phyloP scores from a whole-genome alignment of 2,888 invertebrate genomes.

The Ctenicera cuprea region DNA sequence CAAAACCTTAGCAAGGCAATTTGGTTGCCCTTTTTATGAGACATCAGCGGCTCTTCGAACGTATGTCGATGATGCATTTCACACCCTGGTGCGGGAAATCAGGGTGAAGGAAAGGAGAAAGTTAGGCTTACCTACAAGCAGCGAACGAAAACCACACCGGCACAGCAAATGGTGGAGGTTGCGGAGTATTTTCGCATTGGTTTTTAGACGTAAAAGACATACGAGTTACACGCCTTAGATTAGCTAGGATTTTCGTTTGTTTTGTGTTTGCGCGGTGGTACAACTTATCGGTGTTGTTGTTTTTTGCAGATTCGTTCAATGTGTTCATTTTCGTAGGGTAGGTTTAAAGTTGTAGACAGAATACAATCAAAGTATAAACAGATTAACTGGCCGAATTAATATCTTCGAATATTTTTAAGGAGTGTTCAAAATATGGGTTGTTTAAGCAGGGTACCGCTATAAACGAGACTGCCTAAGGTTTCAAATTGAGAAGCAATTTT shows the following conservation, averaged over 20 bases:
- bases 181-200: constrained; percentile 88
- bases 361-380: constrained; percentile 37
- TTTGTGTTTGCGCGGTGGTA: constrained; percentile 33
- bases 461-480: too few relatives aligned
- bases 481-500: too few relatives aligned
- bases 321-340: constrained; percentile 50
- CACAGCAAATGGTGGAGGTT: constrained; percentile 89
- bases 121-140: constrained; percentile 69
- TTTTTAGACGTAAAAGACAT: constrained; percentile 80
- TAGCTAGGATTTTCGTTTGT: constrained; percentile 30
- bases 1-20: constrained; percentile 86
- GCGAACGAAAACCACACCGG: constrained; percentile 72
- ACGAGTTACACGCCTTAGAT: constrained; percentile 70
- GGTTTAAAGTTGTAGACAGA: constrained; percentile 26
- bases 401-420: background rate
- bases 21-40: constrained; percentile 94
- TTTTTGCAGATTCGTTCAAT: constrained; percentile 44
- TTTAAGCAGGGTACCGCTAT: too few relatives aligned
- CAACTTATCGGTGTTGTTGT: constrained; percentile 40
- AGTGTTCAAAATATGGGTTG: background rate
- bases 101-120: constrained; percentile 84
- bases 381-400: constrained; percentile 10
- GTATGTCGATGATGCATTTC: constrained; percentile 93
- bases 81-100: constrained; percentile 91
- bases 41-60: constrained; percentile 92